Base-by-base conservation (phyloP, 2,888 invertebrate genomes). In the Diploptera punctata region DNA sequence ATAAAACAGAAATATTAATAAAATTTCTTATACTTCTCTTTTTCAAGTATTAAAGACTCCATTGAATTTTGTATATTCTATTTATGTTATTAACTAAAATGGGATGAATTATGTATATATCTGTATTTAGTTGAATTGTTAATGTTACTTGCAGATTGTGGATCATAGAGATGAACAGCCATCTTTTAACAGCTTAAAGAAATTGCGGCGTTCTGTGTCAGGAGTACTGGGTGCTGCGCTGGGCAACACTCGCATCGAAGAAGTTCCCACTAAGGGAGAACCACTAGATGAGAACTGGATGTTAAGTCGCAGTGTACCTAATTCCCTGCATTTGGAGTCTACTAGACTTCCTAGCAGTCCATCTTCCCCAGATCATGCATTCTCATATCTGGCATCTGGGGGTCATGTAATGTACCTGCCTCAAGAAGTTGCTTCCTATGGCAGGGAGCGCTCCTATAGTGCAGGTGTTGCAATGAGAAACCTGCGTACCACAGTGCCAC, bases 331-430 rank as follows among this genome's bases (percentile, higher is more conserved):
- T 18, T 16, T 65, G 29, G 65, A 91, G 77, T 81, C 77, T 79
- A 82, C 76, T 19, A 21, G 9, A 9, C 43, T 19, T 26, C 60
- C 60, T 19, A 47, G 47, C n/a, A 57, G 57, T 16, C 57, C 57
- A 0, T 57, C 57, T 10, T 57, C 57, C 9, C 57, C 57, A 29
- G 57, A 70, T 70, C 18, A 60, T 83, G 1, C 83, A 86, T 84
- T 87, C 73, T 85, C 89, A 2, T 90, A 89, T 80, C 80, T 90
- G 73, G 88, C 89, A 1, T 87, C 88, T 78, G 89, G 89, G 0
- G 91, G 90, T 0, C 90, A 93, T 81, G 89, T 94, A 29, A 94
- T 95, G 91, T 95, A 95, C 82, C 85, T 94, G 68, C 93, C 93
- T 26, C 24, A 49, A 57, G 38, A 26, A 9, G 7, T 19, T 7